phyloP scores from a whole-genome alignment of 1,140 invertebrate species.

The Tribolium madens region DNA sequence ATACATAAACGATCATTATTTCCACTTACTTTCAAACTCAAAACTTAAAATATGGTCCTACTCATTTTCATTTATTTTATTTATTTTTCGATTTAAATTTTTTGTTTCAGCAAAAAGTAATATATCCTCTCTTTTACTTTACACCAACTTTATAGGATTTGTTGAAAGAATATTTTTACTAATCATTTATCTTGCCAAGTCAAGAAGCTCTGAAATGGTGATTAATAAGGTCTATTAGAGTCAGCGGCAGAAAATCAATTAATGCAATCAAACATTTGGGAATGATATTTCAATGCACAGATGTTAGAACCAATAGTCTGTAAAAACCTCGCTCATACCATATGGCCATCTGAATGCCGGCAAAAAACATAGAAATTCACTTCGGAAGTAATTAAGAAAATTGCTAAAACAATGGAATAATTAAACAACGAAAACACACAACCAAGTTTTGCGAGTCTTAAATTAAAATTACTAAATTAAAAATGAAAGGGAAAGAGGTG shows the following conservation, averaged over 20 bases:
- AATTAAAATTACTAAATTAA: constrained; percentile 51
- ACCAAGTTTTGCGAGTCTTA: constrained; percentile 48
- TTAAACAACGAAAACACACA: constrained; percentile 49
- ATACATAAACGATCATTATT: constrained; percentile 14
- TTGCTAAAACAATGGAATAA: constrained; percentile 49
- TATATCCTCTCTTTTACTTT: no score
- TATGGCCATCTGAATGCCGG: constrained; percentile 36
- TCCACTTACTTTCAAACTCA: background rate
- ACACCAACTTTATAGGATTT: no score
- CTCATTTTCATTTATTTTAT: background rate
- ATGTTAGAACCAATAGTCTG: constrained; percentile 43
- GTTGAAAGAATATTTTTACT: no score
- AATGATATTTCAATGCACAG: constrained; percentile 43
- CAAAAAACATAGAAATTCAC: constrained; percentile 42
- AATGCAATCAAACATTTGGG: constrained; percentile 36
- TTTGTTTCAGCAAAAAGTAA: no score
- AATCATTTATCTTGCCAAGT: no score
- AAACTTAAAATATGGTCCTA: background rate
- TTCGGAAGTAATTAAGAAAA: constrained; percentile 48
- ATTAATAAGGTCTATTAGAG: constrained; percentile 5
- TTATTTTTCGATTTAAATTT: no score
- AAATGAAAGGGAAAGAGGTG: constrained; percentile 42
- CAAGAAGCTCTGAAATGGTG: background rate
- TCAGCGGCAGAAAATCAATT: constrained; percentile 14
- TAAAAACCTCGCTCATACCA: constrained; percentile 39